Base-by-base conservation (phyloP, 2,888 invertebrate species). In the Microctonus aethiopoides region DNA sequence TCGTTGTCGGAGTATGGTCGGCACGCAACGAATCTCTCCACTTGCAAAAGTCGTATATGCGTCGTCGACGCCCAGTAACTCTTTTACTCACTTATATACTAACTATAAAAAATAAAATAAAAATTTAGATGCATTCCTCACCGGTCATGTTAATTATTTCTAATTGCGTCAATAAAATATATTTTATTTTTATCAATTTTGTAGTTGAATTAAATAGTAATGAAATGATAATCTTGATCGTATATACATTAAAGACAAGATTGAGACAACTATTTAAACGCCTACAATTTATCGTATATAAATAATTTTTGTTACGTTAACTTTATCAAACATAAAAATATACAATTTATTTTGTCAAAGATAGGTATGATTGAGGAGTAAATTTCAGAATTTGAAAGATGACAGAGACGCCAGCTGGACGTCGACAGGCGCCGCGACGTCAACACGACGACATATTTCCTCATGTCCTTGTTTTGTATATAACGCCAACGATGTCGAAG, bases 341-440 rank as follows among this genome's bases (percentile, higher is more conserved):
- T n/a, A n/a, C n/a, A n/a, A n/a, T n/a, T n/a, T n/a, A n/a, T 52
- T 52, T 52, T 5, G 13, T 29, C 0, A n/a, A 13, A 24, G 1
- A 1, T n/a, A 3, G 10, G 13, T 29, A 34, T 16, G 39, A n/a
- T 52, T 51, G 36, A 39, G 52, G 29, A 56, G 54, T 34, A 41
- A 32, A 46, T 32, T 61, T 32, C n/a, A 3, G 20, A 34, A 9
- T 34, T 16, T 39, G 63, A 61, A 60, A 70, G 71, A 73, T 80
- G 80, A 80, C 77, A 74, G 78, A 75, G 79, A 79, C 77, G 79
- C 80, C 80, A 81, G 80, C 79, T 81, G 81, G 79, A 81, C 75
- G 77, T 77, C 78, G 34, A 29, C 57, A n/a, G 81, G 81, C 81
- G 80, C 79, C 78, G 79, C 76, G 81, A 75, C 80, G 81, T 78